Conservation (phyloP, 2,888 invertebrate genomes). For the Drosophila niveifrons region DNA sequence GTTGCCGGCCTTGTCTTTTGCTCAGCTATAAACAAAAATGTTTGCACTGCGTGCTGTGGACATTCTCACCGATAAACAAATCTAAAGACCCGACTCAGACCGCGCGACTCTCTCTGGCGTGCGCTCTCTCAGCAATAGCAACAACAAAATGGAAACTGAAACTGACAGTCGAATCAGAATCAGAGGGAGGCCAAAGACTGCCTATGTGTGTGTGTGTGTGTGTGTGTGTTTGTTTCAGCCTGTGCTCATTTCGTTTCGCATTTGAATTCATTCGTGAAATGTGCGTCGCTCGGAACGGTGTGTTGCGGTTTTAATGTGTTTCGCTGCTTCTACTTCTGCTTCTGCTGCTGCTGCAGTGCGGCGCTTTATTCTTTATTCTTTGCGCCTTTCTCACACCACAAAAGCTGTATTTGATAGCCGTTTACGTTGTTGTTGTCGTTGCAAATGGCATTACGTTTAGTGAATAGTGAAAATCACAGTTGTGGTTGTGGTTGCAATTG, state of each 20-base stretch:
- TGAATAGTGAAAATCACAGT: constrained; percentile 46
- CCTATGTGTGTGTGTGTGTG: background rate
- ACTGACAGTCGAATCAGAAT: constrained; percentile 42
- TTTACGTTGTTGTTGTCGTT: constrained; percentile 31
- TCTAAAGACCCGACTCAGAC: constrained; percentile 41
- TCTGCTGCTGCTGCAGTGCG: constrained; percentile 24
- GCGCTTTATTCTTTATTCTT: constrained; percentile 13
- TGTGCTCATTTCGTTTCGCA: constrained; percentile 78
- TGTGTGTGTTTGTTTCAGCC: constrained; percentile 28
- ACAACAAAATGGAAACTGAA: constrained; percentile 42
- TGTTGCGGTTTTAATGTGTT: constrained; percentile 24
- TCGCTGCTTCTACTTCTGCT: background rate
- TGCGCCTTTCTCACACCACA: constrained; percentile 2
- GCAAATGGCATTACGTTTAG: constrained; percentile 19
- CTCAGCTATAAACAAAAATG: constrained; percentile 64
- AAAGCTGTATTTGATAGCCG: constrained; percentile 25
- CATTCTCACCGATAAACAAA: constrained; percentile 68
- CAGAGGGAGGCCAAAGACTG: constrained; percentile 5
- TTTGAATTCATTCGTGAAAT: constrained; percentile 79
- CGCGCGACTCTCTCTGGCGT: background rate
- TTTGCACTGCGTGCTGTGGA: constrained; percentile 39
- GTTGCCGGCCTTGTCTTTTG: constrained; percentile 55
- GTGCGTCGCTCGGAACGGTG: constrained; percentile 75
- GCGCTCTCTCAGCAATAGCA: constrained; percentile 22
- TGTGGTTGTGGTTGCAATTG: background rate